Evolutionary conservation across 2,888 invertebrate genomes (phyloP), one percentile per base, ranked within the genome.

Genomic region (Drosophila monieri): DNA sequence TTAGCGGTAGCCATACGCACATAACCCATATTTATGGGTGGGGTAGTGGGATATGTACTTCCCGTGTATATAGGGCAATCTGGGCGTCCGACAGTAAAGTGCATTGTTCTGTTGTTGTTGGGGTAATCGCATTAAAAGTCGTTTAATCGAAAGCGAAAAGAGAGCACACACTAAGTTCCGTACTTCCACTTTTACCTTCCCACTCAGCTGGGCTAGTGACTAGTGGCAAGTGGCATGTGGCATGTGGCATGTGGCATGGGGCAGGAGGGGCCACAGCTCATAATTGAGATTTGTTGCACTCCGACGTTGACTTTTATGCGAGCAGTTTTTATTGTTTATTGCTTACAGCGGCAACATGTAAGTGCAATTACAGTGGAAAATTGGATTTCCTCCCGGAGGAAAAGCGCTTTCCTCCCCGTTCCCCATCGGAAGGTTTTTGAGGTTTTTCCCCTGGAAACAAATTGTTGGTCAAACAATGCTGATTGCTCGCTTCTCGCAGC

Each of bases 261-360:
- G n/a, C 15, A n/a, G 2, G 15, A 3, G 23, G 57, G 57, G 57
- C 65, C 56, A 56, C 39, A 41, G 65, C 76, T 78, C 85, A 85
- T 83, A 83, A 83, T 81, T 85, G 85, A 79, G 85, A 83, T 85
- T 83, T 83, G 81, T 81, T 79, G 81, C 85, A 85, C 73, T 83
- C 62, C 59, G 51, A 18, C 75, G 77, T 68, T 78, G 80, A 80
- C 72, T 77, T 85, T 81, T 84, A 81, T 84, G 77, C 77, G 77
- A 77, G 70, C 74, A 35, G 46, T 65, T 76, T 74, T 80, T 77
- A 80, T 83, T 83, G 78, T 81, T 81, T 80, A 81, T 79, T 73
- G 76, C 79, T 78, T 80, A 78, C 81, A 75, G 78, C 80, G 77
- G 78, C 78, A 85, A 85, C 81, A 81, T 77, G 79, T 77, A 61